Base-by-base conservation (phyloP, 2,113 vertebrate species). In the Phoenicopterus ruber region DNA sequence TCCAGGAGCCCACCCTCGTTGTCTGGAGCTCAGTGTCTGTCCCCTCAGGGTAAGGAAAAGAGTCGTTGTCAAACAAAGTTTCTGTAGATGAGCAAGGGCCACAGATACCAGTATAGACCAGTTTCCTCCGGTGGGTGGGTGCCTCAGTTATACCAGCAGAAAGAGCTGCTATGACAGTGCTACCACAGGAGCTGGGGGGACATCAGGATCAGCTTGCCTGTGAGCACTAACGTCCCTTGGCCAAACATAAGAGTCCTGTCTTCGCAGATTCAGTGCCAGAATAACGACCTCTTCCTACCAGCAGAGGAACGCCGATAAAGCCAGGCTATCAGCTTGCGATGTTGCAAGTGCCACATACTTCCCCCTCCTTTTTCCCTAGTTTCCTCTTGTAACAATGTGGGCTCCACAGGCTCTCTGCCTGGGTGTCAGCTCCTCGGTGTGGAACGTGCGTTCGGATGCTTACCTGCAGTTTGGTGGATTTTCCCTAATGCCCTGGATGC, bases 1-100 rank as follows among this genome's bases (percentile, higher is more conserved):
- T 94, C 0, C 3, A 47, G 59, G 36, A 73, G 34, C 20, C 13
- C 4, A 1, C 3, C 7, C 1, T 71, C 3, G 0, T 57, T 46
- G 4, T 18, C 85, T 61, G 49, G 18, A 92, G 31, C 36, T 86
- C 47, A 19, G 34, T 4, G 0, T 61, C 40, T 61, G 1, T 49
- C 20, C 19, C 7, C 5, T 77, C 31, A 65, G 34, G 10, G 24
- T 77, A 57, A 88, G 67, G 15, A 72, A 54, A 88, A 76, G n/a
- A 18, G 47, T n/a, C 2, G 0, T 52, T 29, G 7, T 36, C 26
- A 20, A 40, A 25, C 17, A 17, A 29, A 71, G 31, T 32, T 76
- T 79, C n/a, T 47, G 8, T 40, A 65, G 44, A 32, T 31, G 13
- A 40, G 8, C 55, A 63, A 57, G 42, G 59, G 32, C 26, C 57